These are phyloP conservation scores for Nomada ruficornis DNA, from an alignment of 2,888 invertebrate species.

Conservation along the genomic window DNA sequence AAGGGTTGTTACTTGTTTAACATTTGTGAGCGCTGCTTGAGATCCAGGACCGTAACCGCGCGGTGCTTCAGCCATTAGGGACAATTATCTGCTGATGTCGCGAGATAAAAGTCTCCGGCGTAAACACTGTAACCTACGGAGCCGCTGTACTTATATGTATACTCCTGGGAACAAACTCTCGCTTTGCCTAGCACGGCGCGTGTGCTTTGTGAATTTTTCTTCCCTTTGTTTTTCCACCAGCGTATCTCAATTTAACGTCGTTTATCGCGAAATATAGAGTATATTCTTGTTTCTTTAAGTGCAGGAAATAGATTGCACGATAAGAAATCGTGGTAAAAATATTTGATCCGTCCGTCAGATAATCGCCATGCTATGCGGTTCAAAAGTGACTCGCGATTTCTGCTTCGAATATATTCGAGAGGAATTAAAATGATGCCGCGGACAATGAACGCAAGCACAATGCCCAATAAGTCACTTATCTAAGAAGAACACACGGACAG, in stretches of 20 bases:
- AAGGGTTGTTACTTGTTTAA: conserved; percentile 77
- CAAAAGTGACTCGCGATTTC: no score
- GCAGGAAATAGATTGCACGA: neutral
- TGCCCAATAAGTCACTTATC: no score
- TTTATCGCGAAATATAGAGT: neutral
- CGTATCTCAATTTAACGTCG: neutral
- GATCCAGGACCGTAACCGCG: conserved; percentile 45
- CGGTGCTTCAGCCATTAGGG: conserved; percentile 43
- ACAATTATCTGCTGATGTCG: conserved; percentile 59
- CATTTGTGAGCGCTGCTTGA: conserved; percentile 56
- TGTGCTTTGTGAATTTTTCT: neutral
- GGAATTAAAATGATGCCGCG: no score
- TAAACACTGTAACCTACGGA: neutral
- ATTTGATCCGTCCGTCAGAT: neutral
- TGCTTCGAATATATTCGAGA: no score
- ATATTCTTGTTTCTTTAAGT: neutral
- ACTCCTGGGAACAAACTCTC: conserved; percentile 1
- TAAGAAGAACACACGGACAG: no score
- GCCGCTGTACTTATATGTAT: neutral
- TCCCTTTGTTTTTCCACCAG: neutral
- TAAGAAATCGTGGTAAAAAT: conserved; percentile 7
- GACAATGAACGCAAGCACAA: no score
- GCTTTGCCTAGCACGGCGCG: neutral
- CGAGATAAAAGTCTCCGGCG: conserved; percentile 32
- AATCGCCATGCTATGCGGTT: no score